phyloP scores from a whole-genome alignment of 2,797 vertebrate genomes.

The Amblyraja radiata region DNA sequence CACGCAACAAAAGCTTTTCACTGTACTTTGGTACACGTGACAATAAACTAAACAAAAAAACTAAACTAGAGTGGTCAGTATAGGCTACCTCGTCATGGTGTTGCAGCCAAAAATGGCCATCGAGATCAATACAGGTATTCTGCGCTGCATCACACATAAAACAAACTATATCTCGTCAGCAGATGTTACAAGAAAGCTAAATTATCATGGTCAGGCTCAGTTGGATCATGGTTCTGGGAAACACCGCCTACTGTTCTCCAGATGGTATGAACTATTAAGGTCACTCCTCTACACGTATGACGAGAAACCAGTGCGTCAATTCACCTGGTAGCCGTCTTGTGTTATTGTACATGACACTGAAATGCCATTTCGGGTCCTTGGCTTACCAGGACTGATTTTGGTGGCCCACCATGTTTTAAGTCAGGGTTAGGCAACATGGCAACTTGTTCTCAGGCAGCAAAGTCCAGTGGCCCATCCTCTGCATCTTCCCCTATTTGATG shows the following conservation, averaged over 20 bases:
- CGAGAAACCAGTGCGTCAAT: neutral
- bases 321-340: neutral
- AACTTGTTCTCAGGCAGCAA: no score
- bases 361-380: no score
- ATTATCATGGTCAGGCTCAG: neutral
- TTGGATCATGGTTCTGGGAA: neutral
- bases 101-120: no score
- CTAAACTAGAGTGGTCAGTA: neutral
- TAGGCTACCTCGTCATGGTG: neutral
- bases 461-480: no score
- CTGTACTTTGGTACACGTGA: no score
- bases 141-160: neutral
- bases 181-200: neutral
- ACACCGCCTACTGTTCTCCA: neutral
- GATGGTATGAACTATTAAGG: neutral
- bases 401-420: no score
- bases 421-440: no score
- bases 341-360: no score
- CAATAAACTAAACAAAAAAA: no score
- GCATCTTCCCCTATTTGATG: no score
- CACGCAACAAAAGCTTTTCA: no score
- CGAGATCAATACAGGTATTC: neutral
- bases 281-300: neutral
- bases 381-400: no score
- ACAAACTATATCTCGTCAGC: neutral